Percentiles rank a stretch among this genome's conserved stretches.
phyloP scores from a whole-genome alignment of 2,797 vertebrate species.

The Chrysocyon brachyurus region DNA sequence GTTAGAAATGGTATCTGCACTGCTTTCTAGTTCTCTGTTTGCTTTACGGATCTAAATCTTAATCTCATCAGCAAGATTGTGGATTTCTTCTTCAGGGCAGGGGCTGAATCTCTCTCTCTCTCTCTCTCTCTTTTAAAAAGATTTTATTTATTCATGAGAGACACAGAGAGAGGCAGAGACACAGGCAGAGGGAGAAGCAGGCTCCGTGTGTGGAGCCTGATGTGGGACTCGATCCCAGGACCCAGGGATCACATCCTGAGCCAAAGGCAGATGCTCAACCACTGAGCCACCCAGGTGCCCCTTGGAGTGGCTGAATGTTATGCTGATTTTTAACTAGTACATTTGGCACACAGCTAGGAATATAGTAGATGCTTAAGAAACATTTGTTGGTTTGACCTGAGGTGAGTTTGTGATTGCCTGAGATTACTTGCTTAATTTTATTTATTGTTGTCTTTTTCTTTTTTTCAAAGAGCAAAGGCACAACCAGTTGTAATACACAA shows the following conservation, averaged over 20 bases:
- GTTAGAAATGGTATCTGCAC: not conserved
- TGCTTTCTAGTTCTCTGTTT: not conserved
- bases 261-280: too few species aligned
- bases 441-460: not conserved
- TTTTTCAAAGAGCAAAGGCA: not conserved
- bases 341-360: conserved; percentile 15
- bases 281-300: too few species aligned
- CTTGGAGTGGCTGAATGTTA: not conserved
- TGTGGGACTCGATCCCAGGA: too few species aligned
- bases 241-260: too few species aligned
- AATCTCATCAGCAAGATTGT: not conserved
- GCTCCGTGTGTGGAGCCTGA: too few species aligned
- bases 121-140: too few species aligned
- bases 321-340: conserved; percentile 30
- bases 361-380: conserved; percentile 54
- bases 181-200: too few species aligned
- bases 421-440: conserved; percentile 31
- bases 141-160: too few species aligned
- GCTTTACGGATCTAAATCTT: conserved; percentile 32
- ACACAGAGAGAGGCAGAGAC: too few species aligned
- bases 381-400: conserved; percentile 21
- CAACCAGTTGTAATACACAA: not conserved
- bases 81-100: conserved; percentile 30
- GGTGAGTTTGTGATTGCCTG: not conserved
- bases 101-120: not conserved